These are phyloP conservation scores for Plectrocnemia conspersa DNA, from an alignment of 1,140 invertebrate genomes.

Conservation along the genomic window DNA sequence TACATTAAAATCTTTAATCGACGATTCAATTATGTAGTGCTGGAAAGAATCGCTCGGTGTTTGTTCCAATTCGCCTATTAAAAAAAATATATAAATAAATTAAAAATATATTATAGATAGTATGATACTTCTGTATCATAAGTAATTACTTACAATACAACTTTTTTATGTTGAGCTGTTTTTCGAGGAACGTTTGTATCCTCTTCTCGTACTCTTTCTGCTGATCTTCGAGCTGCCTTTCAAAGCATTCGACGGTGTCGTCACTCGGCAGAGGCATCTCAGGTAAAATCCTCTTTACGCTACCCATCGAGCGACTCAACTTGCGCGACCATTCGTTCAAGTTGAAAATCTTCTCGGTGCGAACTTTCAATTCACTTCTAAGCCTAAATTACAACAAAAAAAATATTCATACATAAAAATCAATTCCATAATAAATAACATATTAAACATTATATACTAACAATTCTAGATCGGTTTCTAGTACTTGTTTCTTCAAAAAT, in stretches of 20 bases:
- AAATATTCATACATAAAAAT: not conserved
- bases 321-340: slow-evolving; percentile 26
- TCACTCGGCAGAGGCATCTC: slow-evolving; percentile 23
- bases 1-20: slow-evolving; percentile 23
- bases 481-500: slow-evolving; percentile 14
- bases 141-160: slow-evolving; percentile 19
- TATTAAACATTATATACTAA: not conserved
- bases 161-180: slow-evolving; percentile 21
- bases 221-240: slow-evolving; percentile 14
- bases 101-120: not conserved
- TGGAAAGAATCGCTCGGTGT: slow-evolving; percentile 26
- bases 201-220: slow-evolving; percentile 28
- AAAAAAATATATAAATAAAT: slow-evolving; percentile 3
- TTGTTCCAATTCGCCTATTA: slow-evolving; percentile 30
- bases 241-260: slow-evolving; percentile 17
- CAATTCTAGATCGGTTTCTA: slow-evolving; percentile 28
- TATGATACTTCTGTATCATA: not conserved
- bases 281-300: slow-evolving; percentile 14
- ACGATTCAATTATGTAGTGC: slow-evolving; percentile 22
- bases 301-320: slow-evolving; percentile 15
- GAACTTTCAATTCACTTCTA: slow-evolving; percentile 11
- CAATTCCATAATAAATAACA: not conserved
- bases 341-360: slow-evolving; percentile 22
- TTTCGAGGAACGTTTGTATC: slow-evolving; percentile 24
- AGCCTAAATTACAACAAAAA: slow-evolving; percentile 21